Base-by-base conservation (phyloP, 2,797 vertebrate genomes). In the Enteromius treurensis region DNA sequence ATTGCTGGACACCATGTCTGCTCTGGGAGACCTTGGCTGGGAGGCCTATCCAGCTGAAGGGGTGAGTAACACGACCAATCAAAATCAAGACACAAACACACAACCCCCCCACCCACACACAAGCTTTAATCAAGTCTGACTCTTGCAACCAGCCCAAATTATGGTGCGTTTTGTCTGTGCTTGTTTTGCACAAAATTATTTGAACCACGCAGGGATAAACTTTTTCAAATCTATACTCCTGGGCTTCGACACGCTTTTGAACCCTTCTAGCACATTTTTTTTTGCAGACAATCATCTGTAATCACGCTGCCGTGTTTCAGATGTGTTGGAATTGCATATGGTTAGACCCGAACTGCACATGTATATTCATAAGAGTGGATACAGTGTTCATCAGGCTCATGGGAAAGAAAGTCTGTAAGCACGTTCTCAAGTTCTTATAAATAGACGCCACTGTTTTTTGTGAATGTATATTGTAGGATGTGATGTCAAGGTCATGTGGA, bases 1-100 rank as follows among this genome's bases (percentile, higher is more conserved):
- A 11, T 90, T 96, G 87, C 90, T 96, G 91, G 95, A 96, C 89
- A 95, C 95, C 40, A 95, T 95, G 95, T 96, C 95, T 32, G 95
- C 95, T 23, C 89, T 95, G 90, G 95, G 95, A 40, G 95, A 96
- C 90, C 92, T 96, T 69, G 95, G 95, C 88, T 96, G 95, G 95
- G 94, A 95, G 91, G 95, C 95, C 26, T 95, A 95, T 82, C 95
- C 95, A 80, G 93, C 93, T 77, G 95, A 96, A 84, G 95, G 95
- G 93, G 95, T 96, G 90, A 95, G 95, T 95, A 89, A 55, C 64
- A 23, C n/a, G n/a, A 62, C 42, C 67, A 71, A 73, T 75, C 51
- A 70, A 37, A 75, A 53, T 47, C 49, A 62, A 75, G 67, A 60
- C 73, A 23, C 49, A 82, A 67, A 29, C 19, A 42, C 37, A 29